These are phyloP conservation scores for Conus ventricosus DNA, from an alignment of 1,140 invertebrate genomes.

Conservation along the genomic window DNA sequence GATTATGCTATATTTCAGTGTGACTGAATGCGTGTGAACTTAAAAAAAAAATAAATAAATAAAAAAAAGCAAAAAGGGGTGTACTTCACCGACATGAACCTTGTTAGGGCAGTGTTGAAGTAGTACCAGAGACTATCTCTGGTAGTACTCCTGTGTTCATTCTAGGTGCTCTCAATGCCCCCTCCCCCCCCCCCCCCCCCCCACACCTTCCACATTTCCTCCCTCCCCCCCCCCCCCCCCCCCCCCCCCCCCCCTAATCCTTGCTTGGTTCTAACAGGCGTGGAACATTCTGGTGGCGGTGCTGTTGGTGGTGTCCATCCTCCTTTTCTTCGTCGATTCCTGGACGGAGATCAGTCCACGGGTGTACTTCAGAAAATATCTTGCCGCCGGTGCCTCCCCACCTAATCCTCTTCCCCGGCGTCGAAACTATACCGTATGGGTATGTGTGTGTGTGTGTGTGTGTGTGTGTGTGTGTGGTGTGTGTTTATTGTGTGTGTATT, in stretches of 20 bases:
- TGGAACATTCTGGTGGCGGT: not conserved
- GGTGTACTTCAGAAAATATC: not conserved
- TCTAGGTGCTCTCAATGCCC: too few relatives aligned
- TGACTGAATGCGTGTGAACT: too few relatives aligned
- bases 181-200: not conserved
- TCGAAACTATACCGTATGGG: not conserved
- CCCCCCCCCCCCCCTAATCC: not conserved
- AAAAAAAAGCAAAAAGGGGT: too few relatives aligned
- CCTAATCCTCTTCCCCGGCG: not conserved
- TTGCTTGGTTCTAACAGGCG: not conserved
- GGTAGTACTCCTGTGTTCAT: too few relatives aligned
- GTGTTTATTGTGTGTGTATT: too few relatives aligned
- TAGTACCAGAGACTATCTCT: too few relatives aligned
- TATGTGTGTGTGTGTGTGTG: too few relatives aligned
- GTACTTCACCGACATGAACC: too few relatives aligned
- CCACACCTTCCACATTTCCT: not conserved
- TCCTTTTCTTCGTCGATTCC: not conserved
- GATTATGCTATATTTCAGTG: too few relatives aligned
- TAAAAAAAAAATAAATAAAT: too few relatives aligned
- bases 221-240: not conserved
- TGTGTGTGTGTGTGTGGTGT: too few relatives aligned
- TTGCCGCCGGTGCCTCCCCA: not conserved
- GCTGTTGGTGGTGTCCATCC: not conserved
- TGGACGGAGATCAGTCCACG: not conserved
- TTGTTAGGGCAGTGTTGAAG: too few relatives aligned